A percentile compares a stretch with the other conserved stretches of the same genome.
phyloP scores from a whole-genome alignment of 1,140 invertebrate genomes.

The Laupala kohalensis region DNA sequence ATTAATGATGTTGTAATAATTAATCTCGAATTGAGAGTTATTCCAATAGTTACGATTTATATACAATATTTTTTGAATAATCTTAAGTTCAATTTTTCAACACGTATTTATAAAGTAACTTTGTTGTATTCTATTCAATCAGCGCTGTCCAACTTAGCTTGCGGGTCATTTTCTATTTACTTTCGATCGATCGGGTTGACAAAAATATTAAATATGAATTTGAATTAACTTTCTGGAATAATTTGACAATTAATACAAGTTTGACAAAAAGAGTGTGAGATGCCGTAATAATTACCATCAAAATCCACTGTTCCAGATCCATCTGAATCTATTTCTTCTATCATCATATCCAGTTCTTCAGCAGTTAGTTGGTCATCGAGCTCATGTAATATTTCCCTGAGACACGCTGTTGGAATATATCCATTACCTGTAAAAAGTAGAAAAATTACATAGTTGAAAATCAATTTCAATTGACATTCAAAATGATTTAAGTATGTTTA shows the following conservation, averaged over 20 bases:
- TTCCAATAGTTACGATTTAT: too few species aligned
- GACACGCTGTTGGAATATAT: constrained; percentile 85
- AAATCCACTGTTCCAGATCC: constrained; percentile 77
- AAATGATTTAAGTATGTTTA: neutral
- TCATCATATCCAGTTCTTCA: constrained; percentile 86
- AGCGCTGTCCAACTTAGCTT: too few species aligned
- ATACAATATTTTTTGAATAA: too few species aligned
- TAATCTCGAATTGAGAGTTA: too few species aligned
- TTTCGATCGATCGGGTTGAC: too few species aligned
- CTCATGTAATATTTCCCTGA: constrained; percentile 82
- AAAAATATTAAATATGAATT: neutral
- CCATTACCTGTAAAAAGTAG: constrained; percentile 56
- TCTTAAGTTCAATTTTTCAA: too few species aligned
- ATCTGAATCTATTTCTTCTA: constrained; percentile 92
- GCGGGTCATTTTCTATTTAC: too few species aligned
- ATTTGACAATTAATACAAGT: constrained; percentile 10
- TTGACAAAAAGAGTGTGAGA: too few species aligned
- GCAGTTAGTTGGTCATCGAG: constrained; percentile 86
- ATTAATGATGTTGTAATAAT: too few species aligned
- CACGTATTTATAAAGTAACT: too few species aligned
- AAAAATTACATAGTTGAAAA: neutral
- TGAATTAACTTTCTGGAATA: neutral
- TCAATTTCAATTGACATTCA: neutral
- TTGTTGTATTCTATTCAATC: too few species aligned
- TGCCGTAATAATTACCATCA: constrained; percentile 40